Conservation (phyloP, 2,113 vertebrate species). For the Callospermophilus lateralis region DNA sequence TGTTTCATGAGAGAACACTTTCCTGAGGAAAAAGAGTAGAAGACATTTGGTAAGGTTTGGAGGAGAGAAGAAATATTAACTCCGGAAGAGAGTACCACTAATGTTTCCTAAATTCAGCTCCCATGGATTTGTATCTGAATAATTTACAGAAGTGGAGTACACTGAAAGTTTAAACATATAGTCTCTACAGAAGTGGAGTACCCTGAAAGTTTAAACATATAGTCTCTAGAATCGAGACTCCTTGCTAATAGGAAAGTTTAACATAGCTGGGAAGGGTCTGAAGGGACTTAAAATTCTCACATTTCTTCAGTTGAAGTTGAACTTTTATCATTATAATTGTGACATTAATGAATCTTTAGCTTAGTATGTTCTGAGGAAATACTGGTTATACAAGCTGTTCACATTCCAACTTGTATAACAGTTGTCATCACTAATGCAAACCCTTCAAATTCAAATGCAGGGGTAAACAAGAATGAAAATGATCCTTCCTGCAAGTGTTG, state of each 20-base stretch:
- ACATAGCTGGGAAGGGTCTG: neutral
- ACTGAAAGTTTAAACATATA: neutral
- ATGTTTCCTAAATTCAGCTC: neutral
- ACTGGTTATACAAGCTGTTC: constrained; percentile 15
- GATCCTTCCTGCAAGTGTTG: neutral
- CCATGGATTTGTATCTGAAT: neutral
- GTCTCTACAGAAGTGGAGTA: neutral
- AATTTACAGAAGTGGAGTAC: neutral
- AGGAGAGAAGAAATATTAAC: neutral
- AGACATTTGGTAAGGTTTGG: neutral
- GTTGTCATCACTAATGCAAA: constrained; percentile 14
- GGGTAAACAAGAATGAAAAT: constrained; percentile 39
- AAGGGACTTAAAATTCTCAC: constrained; percentile 40
- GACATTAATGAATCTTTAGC: neutral
- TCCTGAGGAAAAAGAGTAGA: neutral
- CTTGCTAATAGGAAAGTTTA: constrained; percentile 40
- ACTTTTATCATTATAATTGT: neutral
- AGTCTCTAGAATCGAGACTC: neutral
- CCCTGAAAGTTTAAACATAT: neutral
- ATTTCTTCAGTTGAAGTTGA: neutral
- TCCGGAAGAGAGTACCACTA: neutral
- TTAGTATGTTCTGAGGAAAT: constrained; percentile 18
- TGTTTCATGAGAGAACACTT: neutral
- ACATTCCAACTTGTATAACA: constrained; percentile 44
- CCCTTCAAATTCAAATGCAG: constrained; percentile 26